These are phyloP conservation scores for Sus scrofa DNA, from an alignment of 2,113 vertebrate species.

Conservation along the genomic window T2T-Sscrofa CM000827.6:95462501-95463000, in stretches of 20 bases:
- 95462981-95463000: constrained; percentile 32
- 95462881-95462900: background rate
- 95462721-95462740: background rate
- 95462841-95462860: background rate
- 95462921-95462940: background rate
- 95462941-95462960: constrained; percentile 4
- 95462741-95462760: background rate
- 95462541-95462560: background rate
- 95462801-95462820: background rate
- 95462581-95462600: background rate
- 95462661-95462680: background rate
- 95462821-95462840: background rate
- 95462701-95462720: background rate
- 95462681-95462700: background rate
- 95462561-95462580: background rate
- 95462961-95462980: background rate
- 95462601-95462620: background rate
- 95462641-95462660: background rate
- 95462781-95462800: background rate
- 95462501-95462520: no score
- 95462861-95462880: background rate
- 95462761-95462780: background rate
- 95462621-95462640: background rate
- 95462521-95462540: no score
- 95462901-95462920: background rate